phyloP scores from a whole-genome alignment of 2,113 vertebrate genomes.

The Toxotes jaculatrix region DNA sequence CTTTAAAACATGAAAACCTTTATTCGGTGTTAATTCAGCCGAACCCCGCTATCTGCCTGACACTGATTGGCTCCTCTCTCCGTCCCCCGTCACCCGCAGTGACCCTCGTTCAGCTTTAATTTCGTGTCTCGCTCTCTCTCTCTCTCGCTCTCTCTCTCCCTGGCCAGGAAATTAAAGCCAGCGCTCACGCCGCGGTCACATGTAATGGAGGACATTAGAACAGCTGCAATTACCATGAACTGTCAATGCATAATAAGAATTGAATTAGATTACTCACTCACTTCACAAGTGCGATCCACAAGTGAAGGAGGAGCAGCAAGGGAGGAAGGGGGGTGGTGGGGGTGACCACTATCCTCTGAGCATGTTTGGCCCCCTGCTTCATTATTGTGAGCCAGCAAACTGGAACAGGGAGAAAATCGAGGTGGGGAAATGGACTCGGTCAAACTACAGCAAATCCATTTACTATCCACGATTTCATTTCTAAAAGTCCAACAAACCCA shows the following conservation, averaged over 20 bases:
- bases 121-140: slow-evolving; percentile 38
- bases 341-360: slow-evolving; percentile 13
- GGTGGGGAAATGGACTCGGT: slow-evolving; percentile 52
- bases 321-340: background rate
- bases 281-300: slow-evolving; percentile 47
- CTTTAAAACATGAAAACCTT: slow-evolving; percentile 38
- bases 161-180: slow-evolving; percentile 60
- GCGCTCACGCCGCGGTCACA: slow-evolving; percentile 41
- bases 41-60: background rate
- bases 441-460: slow-evolving; percentile 71
- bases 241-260: slow-evolving; percentile 65
- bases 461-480: slow-evolving; percentile 69
- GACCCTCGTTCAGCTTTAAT: slow-evolving; percentile 51
- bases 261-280: slow-evolving; percentile 67
- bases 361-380: slow-evolving; percentile 60
- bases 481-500: slow-evolving; percentile 68
- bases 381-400: slow-evolving; percentile 59
- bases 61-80: slow-evolving; percentile 33
- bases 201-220: slow-evolving; percentile 72
- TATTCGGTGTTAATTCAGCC: slow-evolving; percentile 30
- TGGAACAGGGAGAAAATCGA: slow-evolving; percentile 58
- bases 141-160: background rate
- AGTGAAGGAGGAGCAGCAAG: background rate
- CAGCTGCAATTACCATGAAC: slow-evolving; percentile 72
- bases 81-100: slow-evolving; percentile 13